Base-by-base conservation (phyloP, 2,888 invertebrate genomes). In the Syrista parreyssii region DNA sequence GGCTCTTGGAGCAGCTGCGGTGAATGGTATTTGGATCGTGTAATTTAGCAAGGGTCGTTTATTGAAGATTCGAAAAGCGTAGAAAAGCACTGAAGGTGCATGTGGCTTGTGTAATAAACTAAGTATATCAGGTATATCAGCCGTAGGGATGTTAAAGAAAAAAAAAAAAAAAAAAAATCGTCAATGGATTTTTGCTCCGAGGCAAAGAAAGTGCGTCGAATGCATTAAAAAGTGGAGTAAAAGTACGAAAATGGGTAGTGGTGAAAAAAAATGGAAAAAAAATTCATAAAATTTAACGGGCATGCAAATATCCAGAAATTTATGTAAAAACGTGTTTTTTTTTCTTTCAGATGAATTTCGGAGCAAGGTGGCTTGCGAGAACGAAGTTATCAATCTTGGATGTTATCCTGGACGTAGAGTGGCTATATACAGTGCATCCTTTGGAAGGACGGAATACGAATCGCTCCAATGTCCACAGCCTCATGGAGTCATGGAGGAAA, bases 331-430 rank as follows among this genome's bases (percentile, higher is more conserved):
- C 23, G 23, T 55, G 6, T 23, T 55, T 55, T 34, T 74, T 81
- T 32, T 80, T 81, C 79, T 93, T 93, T 87, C 94, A 98, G 98
- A 97, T 92, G 97, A 98, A 91, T 98, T 98, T 92, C 95, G 97
- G 82, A 98, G 97, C 92, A 97, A 97, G 93, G 96, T 97, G 88
- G 97, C 97, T 82, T 99, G 98, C 92, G 97, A 98, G 91, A 97
- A 97, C 90, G 97, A 98, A 88, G 95, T 96, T 86, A 94, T 98
- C 88, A 96, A 96, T 89, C 93, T 99, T 89, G 94, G 95, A 90
- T 98, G 98, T 92, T 95, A 96, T 92, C 96, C 96, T 75, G 96
- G 96, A 91, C 95, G 96, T 15, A 94, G 98, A 88, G 96, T 99
- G 76, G 98, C 98, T 77, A 95, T 99, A 89, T 98, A 97, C 93